These are phyloP conservation scores for Artemia sp. DNA, from an alignment of 2,888 invertebrate genomes.

Conservation along the genomic window DNA sequence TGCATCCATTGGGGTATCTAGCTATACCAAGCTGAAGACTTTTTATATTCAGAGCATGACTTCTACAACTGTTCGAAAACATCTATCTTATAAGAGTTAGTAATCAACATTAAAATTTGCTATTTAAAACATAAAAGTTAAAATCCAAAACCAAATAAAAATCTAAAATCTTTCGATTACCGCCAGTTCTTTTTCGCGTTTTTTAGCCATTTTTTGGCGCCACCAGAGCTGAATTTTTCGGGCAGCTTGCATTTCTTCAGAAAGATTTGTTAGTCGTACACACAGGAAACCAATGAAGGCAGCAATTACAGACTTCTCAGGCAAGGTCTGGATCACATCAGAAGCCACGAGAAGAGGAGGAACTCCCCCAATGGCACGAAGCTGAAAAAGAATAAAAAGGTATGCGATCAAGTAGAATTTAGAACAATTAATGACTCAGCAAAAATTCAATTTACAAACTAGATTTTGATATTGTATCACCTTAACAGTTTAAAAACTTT, in stretches of 20 bases:
- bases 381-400: slow-evolving; percentile 2
- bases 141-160: no score
- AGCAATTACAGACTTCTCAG: slow-evolving; percentile 7
- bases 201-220: not conserved
- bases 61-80: no score
- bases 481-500: no score
- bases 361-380: slow-evolving; percentile 3
- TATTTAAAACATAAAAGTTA: no score
- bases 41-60: no score
- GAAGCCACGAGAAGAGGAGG: slow-evolving; percentile 2
- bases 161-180: not conserved
- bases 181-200: slow-evolving; percentile 1
- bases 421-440: no score
- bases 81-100: no score
- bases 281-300: not conserved
- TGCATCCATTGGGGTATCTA: no score
- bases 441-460: no score
- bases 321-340: not conserved
- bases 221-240: slow-evolving; percentile 11
- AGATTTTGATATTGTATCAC: no score
- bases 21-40: no score
- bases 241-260: slow-evolving; percentile 3
- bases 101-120: no score
- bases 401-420: not conserved
- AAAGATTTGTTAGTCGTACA: not conserved